Percentiles rank a stretch among this genome's conserved stretches.
Evolutionary conservation across 1,140 invertebrate species (phyloP).

Genomic region (Zaprionus capensis): DNA sequence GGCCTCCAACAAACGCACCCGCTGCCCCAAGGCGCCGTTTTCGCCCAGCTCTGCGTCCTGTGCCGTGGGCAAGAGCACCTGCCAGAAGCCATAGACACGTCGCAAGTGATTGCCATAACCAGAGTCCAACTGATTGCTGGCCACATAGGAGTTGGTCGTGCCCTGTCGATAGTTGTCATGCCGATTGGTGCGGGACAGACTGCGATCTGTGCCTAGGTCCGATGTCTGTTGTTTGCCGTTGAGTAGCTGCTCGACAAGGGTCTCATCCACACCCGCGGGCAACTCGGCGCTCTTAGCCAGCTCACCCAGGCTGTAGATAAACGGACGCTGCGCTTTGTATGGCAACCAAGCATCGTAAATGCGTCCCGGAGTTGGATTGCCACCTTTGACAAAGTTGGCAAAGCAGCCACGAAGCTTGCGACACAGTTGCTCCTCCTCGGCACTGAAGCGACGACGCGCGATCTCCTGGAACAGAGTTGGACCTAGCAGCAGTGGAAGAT

Average conservation of each 20-base stretch:
- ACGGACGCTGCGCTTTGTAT: constrained; percentile 85
- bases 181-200: constrained; percentile 63
- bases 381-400: constrained; percentile 87
- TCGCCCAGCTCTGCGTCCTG: constrained; percentile 39
- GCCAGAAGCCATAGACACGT: constrained; percentile 76
- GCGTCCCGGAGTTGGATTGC: constrained; percentile 86
- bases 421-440: constrained; percentile 86
- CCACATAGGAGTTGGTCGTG: constrained; percentile 39
- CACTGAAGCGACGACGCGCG: constrained; percentile 85
- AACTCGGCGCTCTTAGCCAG: constrained; percentile 34
- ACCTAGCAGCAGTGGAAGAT: constrained; percentile 88
- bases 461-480: constrained; percentile 87
- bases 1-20: constrained; percentile 67
- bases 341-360: constrained; percentile 86
- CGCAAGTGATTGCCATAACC: constrained; percentile 70
- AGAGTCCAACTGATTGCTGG: constrained; percentile 63
- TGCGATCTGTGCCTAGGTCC: constrained; percentile 47
- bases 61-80: constrained; percentile 63
- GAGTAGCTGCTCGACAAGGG: constrained; percentile 59
- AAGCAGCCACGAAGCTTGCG: constrained; percentile 86
- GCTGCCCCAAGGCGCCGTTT: constrained; percentile 44
- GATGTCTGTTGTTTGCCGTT: constrained; percentile 25
- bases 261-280: constrained; percentile 33
- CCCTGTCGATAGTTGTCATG: constrained; percentile 52
- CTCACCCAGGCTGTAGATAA: constrained; percentile 84